Evolutionary conservation across 2,888 invertebrate genomes (phyloP).

Genomic region (Phrixothrix hirtus): DNA sequence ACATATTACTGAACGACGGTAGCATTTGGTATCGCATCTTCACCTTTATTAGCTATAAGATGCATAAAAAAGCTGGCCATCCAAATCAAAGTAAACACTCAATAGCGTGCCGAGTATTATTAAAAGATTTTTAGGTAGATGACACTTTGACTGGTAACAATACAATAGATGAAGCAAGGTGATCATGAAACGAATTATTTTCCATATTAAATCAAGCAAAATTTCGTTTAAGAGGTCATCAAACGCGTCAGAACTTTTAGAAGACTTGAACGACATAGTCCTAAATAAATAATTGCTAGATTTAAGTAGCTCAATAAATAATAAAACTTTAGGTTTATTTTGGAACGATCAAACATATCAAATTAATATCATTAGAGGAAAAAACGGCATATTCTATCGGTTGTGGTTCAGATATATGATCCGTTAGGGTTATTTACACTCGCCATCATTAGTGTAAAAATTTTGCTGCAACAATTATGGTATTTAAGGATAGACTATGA

Average conservation of each 20-base stretch:
- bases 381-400: slow-evolving; percentile 7
- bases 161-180: slow-evolving; percentile 9
- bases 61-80: slow-evolving; percentile 19
- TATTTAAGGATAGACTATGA: slow-evolving; percentile 12
- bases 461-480: slow-evolving; percentile 18
- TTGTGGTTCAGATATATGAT: slow-evolving; percentile 22
- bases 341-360: slow-evolving; percentile 8
- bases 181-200: background rate
- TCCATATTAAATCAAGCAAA: slow-evolving; percentile 3
- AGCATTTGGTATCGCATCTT: slow-evolving; percentile 15
- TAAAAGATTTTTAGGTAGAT: slow-evolving; percentile 32
- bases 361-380: slow-evolving; percentile 18
- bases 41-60: slow-evolving; percentile 11
- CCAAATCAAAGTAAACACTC: slow-evolving; percentile 4
- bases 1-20: slow-evolving; percentile 12
- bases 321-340: background rate
- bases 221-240: slow-evolving; percentile 9
- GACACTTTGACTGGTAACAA: slow-evolving; percentile 23
- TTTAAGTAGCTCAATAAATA: background rate
- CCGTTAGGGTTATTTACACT: slow-evolving; percentile 25
- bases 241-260: no score
- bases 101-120: slow-evolving; percentile 13
- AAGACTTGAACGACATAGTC: background rate
- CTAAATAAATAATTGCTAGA: background rate
- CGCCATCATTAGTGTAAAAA: slow-evolving; percentile 1